A percentile compares a stretch with the other conserved stretches of the same genome.
phyloP scores from a whole-genome alignment of 1,140 invertebrate genomes.

The Sesamia nonagrioides region DNA sequence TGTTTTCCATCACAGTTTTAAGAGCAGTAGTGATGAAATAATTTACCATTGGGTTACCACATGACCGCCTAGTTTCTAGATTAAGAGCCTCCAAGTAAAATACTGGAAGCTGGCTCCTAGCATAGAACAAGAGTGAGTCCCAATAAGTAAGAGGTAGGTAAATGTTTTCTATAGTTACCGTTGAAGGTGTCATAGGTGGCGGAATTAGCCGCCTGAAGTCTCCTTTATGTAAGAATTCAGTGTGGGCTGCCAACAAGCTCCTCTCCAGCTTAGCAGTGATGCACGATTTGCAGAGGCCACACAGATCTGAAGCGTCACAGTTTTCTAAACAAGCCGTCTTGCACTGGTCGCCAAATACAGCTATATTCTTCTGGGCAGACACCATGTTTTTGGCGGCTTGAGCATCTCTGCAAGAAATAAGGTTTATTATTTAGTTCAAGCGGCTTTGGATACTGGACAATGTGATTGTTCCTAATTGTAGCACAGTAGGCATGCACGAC shows the following conservation, averaged over 20 bases:
- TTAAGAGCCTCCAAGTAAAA: too few species aligned
- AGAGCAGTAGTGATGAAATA: too few species aligned
- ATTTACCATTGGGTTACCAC: too few species aligned
- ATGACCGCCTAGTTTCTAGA: too few species aligned
- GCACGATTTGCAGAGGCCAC: constrained; percentile 93
- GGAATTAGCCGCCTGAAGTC: constrained; percentile 95
- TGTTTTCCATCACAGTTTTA: too few species aligned
- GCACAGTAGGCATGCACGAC: too few species aligned
- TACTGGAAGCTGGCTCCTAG: too few species aligned
- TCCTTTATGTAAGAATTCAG: constrained; percentile 93
- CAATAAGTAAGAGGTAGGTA: too few species aligned
- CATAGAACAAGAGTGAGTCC: too few species aligned
- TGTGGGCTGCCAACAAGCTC: constrained; percentile 90
- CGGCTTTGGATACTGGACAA: too few species aligned
- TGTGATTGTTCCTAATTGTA: too few species aligned
- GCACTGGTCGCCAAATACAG: constrained; percentile 93
- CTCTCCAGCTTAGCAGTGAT: constrained; percentile 89
- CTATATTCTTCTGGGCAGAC: constrained; percentile 93
- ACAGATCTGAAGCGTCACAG: constrained; percentile 89
- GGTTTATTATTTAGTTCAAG: background rate
- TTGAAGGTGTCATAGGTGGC: constrained; percentile 89
- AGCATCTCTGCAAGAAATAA: constrained; percentile 60
- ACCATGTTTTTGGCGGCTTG: constrained; percentile 89
- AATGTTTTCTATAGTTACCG: constrained; percentile 66
- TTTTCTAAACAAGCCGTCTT: constrained; percentile 88